A percentile compares a stretch with the other conserved stretches of the same genome.
Evolutionary conservation across 2,888 invertebrate species (phyloP).

Genomic region (Hyalella azteca): DNA sequence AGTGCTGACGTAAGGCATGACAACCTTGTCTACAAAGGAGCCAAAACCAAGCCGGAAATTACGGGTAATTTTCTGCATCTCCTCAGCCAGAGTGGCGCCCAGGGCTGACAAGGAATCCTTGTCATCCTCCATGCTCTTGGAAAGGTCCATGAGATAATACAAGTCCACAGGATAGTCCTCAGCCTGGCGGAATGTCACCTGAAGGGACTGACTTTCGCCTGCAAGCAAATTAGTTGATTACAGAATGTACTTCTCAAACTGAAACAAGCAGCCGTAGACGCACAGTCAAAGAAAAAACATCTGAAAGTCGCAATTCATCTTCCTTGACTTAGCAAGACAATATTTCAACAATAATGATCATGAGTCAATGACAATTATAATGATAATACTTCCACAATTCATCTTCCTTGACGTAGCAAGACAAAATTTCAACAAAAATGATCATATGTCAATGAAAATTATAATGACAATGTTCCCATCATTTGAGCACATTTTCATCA

Average conservation of each 20-base stretch:
- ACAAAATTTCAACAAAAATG: too few relatives aligned
- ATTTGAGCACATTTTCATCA: too few relatives aligned
- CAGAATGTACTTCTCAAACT: neutral
- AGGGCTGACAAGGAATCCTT: conserved; percentile 89
- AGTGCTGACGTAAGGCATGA: conserved; percentile 85
- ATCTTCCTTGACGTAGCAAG: too few relatives aligned
- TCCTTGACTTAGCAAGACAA: too few relatives aligned
- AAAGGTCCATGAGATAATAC: conserved; percentile 99
- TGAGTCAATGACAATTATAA: too few relatives aligned
- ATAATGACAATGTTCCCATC: too few relatives aligned
- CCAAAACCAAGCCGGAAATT: conserved; percentile 86
- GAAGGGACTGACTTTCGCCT: conserved; percentile 53
- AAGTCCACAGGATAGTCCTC: conserved; percentile 95
- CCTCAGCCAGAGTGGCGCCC: conserved; percentile 78
- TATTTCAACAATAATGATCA: too few relatives aligned
- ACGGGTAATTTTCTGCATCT: conserved; percentile 89
- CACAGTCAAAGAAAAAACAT: neutral
- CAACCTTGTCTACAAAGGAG: conserved; percentile 94
- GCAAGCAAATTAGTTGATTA: neutral
- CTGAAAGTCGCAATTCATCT: too few relatives aligned
- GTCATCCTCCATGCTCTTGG: conserved; percentile 98
- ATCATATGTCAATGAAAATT: too few relatives aligned
- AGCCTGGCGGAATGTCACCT: conserved; percentile 56
- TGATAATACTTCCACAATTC: too few relatives aligned
- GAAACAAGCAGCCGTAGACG: neutral